phyloP scores from a whole-genome alignment of 1,140 invertebrate species.

The Portunus trituberculatus region DNA sequence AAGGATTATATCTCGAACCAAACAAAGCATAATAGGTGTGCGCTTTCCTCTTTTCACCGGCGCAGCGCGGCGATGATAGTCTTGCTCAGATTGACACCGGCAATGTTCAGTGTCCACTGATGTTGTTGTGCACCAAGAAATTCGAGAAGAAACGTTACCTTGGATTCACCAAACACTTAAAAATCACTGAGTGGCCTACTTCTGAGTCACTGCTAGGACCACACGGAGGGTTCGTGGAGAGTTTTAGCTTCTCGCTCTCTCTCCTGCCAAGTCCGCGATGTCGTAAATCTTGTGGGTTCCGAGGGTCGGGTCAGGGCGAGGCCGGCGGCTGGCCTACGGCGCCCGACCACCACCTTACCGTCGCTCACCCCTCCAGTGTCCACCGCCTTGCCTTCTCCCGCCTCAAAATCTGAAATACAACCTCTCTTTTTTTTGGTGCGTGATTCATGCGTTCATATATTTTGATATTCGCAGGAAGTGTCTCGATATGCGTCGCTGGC shows the following conservation, averaged over 20 bases:
- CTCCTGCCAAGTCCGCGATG: conserved; percentile 57
- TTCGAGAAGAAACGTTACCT: neutral
- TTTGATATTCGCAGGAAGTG: neutral
- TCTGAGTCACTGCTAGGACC: conserved; percentile 40
- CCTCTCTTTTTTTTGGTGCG: conserved; percentile 2
- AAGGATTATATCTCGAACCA: neutral
- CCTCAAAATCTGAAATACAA: neutral
- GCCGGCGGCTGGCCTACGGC: neutral
- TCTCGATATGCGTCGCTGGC: neutral
- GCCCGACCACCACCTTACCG: conserved; percentile 8
- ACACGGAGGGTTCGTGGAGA: conserved; percentile 51
- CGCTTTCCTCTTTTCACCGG: neutral
- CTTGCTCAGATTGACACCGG: neutral
- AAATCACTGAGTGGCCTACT: neutral
- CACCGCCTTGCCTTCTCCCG: neutral
- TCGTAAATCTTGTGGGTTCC: conserved; percentile 67
- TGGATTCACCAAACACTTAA: neutral
- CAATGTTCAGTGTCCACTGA: neutral
- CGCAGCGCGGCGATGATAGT: neutral
- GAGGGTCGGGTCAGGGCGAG: conserved; percentile 46
- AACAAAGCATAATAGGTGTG: neutral
- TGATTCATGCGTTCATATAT: conserved; percentile 8
- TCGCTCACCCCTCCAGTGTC: too few relatives aligned
- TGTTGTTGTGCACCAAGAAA: neutral
- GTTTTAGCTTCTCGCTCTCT: conserved; percentile 52